Percentiles rank a stretch among this genome's conserved stretches.
Conservation (phyloP, 2,888 invertebrate genomes). For the Melipona beecheii region DNA sequence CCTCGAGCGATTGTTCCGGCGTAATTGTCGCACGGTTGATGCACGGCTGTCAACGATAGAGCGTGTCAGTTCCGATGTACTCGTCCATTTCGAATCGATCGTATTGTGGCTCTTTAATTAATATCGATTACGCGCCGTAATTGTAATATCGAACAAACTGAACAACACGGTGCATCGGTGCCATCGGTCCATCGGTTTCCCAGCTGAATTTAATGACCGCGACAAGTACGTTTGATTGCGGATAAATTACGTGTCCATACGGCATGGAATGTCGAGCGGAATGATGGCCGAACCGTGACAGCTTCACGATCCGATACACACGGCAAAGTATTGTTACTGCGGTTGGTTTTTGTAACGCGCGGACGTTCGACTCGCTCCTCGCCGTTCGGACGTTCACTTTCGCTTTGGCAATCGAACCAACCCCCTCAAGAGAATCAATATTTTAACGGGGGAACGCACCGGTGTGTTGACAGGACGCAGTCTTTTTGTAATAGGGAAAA, state of each 20-base stretch:
- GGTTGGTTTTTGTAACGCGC: conserved; percentile 31
- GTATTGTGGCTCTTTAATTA: conserved; percentile 46
- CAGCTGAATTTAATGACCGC: conserved; percentile 47
- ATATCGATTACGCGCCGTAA: conserved; percentile 38
- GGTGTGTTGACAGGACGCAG: conserved; percentile 3
- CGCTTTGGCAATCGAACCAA: conserved; percentile 20
- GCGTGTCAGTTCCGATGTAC: conserved; percentile 14
- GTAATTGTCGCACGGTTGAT: conserved; percentile 16
- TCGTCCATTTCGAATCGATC: conserved; percentile 28
- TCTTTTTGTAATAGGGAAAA: conserved; percentile 17
- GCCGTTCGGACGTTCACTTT: conserved; percentile 42
- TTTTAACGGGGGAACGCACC: conserved; percentile 30
- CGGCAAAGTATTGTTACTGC: conserved; percentile 37
- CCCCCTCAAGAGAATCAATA: conserved; percentile 31
- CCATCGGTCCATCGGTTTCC: conserved; percentile 17
- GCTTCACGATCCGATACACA: conserved; percentile 21
- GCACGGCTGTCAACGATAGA: conserved; percentile 16
- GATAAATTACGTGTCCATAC: conserved; percentile 53
- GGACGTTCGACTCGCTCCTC: neutral
- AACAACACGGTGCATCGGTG: neutral
- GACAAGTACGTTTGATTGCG: conserved; percentile 52
- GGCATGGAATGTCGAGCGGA: conserved; percentile 26
- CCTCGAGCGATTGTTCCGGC: neutral
- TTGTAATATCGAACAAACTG: conserved; percentile 35
- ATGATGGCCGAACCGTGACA: neutral